Conservation (phyloP, 2,888 invertebrate genomes). For the Parapristionchus giblindavisi region DNA sequence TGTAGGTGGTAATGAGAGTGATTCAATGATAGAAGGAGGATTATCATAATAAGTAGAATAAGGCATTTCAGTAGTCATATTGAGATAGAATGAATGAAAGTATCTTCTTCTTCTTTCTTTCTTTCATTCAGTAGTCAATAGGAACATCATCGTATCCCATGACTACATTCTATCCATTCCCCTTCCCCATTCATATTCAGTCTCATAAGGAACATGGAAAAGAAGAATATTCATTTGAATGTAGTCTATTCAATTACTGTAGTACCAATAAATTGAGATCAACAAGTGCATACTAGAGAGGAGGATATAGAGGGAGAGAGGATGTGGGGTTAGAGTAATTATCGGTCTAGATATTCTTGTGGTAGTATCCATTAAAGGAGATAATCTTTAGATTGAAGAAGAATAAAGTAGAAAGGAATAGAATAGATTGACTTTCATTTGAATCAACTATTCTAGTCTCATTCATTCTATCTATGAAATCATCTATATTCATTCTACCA, state of each 20-base stretch:
- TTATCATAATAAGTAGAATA: conserved; percentile 29
- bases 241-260: too few species aligned
- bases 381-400: not conserved
- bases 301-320: conserved; percentile 2
- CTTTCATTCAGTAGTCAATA: not conserved
- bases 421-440: not conserved
- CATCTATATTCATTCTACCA: not conserved
- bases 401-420: not conserved
- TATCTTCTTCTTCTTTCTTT: not conserved
- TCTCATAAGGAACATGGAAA: not conserved
- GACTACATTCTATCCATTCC: conserved; percentile 7
- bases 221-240: conserved; percentile 8
- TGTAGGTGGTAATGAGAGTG: not conserved
- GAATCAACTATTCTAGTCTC: conserved; percentile 1
- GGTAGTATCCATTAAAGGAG: conserved; percentile 12
- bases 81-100: not conserved
- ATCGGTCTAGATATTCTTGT: not conserved
- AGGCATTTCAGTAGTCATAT: conserved; percentile 3
- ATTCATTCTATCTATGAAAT: not conserved
- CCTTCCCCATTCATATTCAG: too few species aligned
- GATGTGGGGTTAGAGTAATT: not conserved
- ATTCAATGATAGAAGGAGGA: conserved; percentile 21
- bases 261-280: too few species aligned
- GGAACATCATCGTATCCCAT: not conserved
- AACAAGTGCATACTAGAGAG: too few species aligned